Conservation (phyloP, 2,888 invertebrate genomes). For the Cephus spinipes region DNA sequence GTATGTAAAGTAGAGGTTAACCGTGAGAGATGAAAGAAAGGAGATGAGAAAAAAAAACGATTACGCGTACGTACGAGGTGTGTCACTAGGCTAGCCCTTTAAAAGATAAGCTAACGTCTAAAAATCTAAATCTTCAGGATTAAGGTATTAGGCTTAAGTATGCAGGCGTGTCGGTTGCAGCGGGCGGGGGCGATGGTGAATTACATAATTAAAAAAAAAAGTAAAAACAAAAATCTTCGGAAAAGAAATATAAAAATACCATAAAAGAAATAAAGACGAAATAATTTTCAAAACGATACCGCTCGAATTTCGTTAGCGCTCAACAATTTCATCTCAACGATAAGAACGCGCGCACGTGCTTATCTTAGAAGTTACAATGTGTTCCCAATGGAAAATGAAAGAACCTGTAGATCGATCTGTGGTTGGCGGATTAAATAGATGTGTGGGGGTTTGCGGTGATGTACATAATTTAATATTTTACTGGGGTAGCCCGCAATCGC, state of each 20-base stretch:
- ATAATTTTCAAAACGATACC: slow-evolving; percentile 15
- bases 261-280: slow-evolving; percentile 13
- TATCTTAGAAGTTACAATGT: neutral
- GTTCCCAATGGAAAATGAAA: slow-evolving; percentile 23
- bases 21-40: slow-evolving; percentile 16
- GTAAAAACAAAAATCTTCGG: slow-evolving; percentile 16
- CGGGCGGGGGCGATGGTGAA: slow-evolving; percentile 48
- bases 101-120: slow-evolving; percentile 48
- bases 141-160: slow-evolving; percentile 50
- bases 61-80: slow-evolving; percentile 45
- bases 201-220: slow-evolving; percentile 16
- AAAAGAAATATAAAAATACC: slow-evolving; percentile 20
- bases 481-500: slow-evolving; percentile 49
- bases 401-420: neutral
- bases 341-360: neutral
- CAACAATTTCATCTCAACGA: neutral
- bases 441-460: slow-evolving; percentile 49
- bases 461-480: slow-evolving; percentile 58
- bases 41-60: slow-evolving; percentile 22
- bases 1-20: slow-evolving; percentile 48
- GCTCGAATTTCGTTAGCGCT: neutral
- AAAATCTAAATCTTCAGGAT: slow-evolving; percentile 46
- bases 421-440: slow-evolving; percentile 6
- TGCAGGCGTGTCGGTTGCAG: slow-evolving; percentile 54
- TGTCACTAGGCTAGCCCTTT: slow-evolving; percentile 48